A percentile compares a stretch with the other conserved stretches of the same genome.
Evolutionary conservation across 2,888 invertebrate genomes (phyloP).

Genomic region (Encarsia formosa): DNA sequence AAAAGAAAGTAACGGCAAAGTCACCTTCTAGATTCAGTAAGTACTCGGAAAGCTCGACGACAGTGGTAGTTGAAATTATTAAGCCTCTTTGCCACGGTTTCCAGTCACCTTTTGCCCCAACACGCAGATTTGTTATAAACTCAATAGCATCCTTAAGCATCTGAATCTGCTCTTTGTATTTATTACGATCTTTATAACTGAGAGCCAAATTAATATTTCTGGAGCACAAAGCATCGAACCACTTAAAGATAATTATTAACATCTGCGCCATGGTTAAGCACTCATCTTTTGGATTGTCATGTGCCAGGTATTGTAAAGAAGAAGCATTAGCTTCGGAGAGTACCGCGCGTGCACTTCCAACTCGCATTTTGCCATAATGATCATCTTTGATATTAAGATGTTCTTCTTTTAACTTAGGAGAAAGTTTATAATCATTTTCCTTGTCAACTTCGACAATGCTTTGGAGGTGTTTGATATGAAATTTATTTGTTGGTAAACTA

Average conservation of each 20-base stretch:
- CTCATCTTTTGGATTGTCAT: background rate
- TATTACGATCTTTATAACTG: background rate
- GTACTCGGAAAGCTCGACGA: background rate
- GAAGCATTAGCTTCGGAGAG: background rate
- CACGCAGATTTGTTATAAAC: background rate
- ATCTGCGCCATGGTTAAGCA: background rate
- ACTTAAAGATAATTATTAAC: background rate
- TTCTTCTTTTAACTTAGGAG: conserved; percentile 14
- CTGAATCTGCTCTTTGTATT: conserved; percentile 10
- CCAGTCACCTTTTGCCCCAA: background rate
- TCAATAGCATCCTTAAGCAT: conserved; percentile 15
- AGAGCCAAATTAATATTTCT: background rate
- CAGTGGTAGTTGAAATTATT: background rate
- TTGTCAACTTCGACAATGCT: conserved; percentile 13
- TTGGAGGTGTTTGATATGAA: conserved; percentile 1
- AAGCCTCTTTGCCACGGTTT: conserved; percentile 3
- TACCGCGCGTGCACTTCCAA: conserved; percentile 9
- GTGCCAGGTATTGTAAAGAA: conserved; percentile 1
- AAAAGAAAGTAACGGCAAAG: background rate
- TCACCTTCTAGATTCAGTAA: background rate
- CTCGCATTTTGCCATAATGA: conserved; percentile 21
- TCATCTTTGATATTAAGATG: conserved; percentile 3
- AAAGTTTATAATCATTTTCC: conserved; percentile 14
- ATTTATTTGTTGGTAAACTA: conserved; percentile 9
- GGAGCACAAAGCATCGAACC: background rate